phyloP scores from a whole-genome alignment of 2,888 invertebrate species.

The Pachydiplax longipennis region DNA sequence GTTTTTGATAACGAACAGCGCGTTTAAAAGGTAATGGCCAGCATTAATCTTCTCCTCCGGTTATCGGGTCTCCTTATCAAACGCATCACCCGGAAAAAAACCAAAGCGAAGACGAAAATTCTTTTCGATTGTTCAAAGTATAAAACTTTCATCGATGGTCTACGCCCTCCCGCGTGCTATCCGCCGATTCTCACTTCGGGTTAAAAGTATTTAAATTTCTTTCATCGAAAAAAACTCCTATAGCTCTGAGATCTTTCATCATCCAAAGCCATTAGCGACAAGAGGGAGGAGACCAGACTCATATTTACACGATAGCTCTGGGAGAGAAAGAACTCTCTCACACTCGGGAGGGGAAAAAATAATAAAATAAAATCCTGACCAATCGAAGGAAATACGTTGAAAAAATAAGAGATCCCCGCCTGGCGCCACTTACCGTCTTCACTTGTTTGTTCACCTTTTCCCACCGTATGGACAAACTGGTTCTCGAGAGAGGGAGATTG shows the following conservation, averaged over 20 bases:
- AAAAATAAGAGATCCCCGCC: slow-evolving; percentile 1
- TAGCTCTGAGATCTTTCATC: slow-evolving; percentile 15
- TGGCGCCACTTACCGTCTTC: slow-evolving; percentile 23
- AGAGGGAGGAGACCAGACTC: neutral
- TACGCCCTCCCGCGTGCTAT: neutral
- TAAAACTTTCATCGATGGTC: neutral
- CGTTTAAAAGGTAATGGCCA: slow-evolving; percentile 36
- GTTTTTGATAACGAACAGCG: slow-evolving; percentile 12
- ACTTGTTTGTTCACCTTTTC: slow-evolving; percentile 35
- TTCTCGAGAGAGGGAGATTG: neutral
- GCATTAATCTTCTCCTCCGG: slow-evolving; percentile 20
- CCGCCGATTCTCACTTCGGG: neutral
- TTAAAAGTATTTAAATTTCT: neutral
- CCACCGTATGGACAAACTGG: slow-evolving; percentile 26
- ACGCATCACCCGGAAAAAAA: neutral
- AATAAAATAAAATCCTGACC: slow-evolving; percentile 6
- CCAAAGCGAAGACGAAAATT: neutral
- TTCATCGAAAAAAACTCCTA: neutral
- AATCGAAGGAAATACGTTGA: neutral
- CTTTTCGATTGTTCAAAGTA: neutral
- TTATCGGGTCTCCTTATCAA: slow-evolving; percentile 7
- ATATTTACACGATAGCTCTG: slow-evolving; percentile 30
- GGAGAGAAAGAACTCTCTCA: neutral
- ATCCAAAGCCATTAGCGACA: slow-evolving; percentile 6
- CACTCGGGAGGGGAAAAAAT: neutral